Percentiles rank a stretch among this genome's conserved stretches.
phyloP scores from a whole-genome alignment of 2,113 vertebrate species.

The Corvus hawaiiensis region DNA sequence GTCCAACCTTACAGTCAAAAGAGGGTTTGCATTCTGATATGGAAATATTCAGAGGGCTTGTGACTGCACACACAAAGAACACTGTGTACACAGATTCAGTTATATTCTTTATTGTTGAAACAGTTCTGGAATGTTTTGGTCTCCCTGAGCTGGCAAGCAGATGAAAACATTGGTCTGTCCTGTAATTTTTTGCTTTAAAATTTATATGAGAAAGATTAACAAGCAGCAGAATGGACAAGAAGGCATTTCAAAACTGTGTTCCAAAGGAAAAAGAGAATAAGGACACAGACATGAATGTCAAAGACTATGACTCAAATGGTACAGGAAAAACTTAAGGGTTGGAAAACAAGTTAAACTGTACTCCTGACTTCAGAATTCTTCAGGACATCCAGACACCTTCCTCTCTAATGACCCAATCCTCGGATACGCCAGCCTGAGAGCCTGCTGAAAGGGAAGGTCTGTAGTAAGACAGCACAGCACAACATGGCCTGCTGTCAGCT shows the following conservation, averaged over 20 bases:
- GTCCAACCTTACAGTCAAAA: neutral
- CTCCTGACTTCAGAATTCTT: neutral
- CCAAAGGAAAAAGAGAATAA: neutral
- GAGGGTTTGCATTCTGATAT: neutral
- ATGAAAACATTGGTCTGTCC: neutral
- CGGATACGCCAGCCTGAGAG: neutral
- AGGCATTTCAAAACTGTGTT: neutral
- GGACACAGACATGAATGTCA: neutral
- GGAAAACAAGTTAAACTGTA: neutral
- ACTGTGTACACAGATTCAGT: neutral
- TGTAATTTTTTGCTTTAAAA: neutral
- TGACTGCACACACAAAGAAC: constrained; percentile 27
- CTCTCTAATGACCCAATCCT: neutral
- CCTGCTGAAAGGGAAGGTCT: neutral
- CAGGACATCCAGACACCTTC: neutral
- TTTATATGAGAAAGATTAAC: neutral
- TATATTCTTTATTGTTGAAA: constrained; percentile 23
- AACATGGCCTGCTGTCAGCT: neutral
- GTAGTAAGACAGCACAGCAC: neutral
- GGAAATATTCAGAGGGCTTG: neutral
- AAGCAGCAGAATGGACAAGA: neutral
- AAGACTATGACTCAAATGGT: neutral
- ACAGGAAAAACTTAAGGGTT: neutral
- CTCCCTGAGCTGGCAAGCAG: neutral
- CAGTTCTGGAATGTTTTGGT: constrained; percentile 28